A percentile compares a stretch with the other conserved stretches of the same genome.
Evolutionary conservation across 2,113 vertebrate genomes (phyloP).

Genomic region (Ptilorrhoa leucosticta): DNA sequence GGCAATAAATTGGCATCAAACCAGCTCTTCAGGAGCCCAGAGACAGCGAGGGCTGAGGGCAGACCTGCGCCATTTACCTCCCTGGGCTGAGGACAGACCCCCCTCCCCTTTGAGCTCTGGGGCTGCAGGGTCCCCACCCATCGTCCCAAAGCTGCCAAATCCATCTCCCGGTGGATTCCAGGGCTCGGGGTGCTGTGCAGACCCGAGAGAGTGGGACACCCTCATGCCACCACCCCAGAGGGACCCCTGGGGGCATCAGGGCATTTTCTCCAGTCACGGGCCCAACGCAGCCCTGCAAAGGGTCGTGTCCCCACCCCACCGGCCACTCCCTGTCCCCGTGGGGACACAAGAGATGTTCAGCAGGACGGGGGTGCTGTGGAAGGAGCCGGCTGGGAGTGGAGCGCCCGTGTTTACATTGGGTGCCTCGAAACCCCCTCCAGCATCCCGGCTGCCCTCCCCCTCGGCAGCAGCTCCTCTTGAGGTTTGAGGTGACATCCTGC

Average conservation of each 20-base stretch:
- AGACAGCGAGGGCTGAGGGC: not conserved
- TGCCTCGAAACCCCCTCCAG: not conserved
- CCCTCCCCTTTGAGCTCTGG: rapidly evolving
- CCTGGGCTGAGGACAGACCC: not conserved
- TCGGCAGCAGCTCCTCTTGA: constrained; percentile 14
- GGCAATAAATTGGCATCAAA: not conserved
- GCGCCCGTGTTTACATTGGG: not conserved
- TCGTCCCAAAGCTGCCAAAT: not conserved
- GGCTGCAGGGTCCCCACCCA: not conserved
- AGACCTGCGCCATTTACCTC: not conserved
- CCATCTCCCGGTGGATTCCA: rapidly evolving
- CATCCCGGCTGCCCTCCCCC: not conserved
- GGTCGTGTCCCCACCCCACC: rapidly evolving
- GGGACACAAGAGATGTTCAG: rapidly evolving
- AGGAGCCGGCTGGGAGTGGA: not conserved
- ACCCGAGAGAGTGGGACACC: not conserved
- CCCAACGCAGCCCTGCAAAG: rapidly evolving
- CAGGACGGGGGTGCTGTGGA: not conserved
- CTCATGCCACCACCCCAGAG: rapidly evolving
- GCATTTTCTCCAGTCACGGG: not conserved
- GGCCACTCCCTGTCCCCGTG: not conserved
- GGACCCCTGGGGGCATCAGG: not conserved
- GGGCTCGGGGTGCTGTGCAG: rapidly evolving
- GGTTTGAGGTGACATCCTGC: constrained; percentile 65
- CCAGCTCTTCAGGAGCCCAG: not conserved